Evolutionary conservation across 2,888 invertebrate genomes (phyloP).

Genomic region (Galeruca laticollis): DNA sequence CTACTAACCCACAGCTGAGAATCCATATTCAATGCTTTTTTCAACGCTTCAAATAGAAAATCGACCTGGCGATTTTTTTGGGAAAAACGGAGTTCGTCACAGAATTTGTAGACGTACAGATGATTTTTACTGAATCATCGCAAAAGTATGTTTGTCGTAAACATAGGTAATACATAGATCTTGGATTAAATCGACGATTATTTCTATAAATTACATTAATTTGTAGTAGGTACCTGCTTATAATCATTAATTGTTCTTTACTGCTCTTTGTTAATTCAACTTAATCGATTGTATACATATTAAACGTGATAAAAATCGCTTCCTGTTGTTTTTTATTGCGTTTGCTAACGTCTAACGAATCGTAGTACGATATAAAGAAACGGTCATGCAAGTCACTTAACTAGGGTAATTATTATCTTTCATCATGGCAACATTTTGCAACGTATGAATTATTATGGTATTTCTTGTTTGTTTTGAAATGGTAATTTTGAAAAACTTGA

Average conservation of each 20-base stretch:
- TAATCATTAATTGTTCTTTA: background rate
- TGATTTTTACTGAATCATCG: no score
- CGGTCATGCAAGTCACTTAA: background rate
- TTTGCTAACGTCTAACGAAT: conserved; percentile 5
- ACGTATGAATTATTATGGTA: background rate
- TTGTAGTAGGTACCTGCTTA: background rate
- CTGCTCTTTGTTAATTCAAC: background rate
- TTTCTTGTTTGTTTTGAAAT: background rate
- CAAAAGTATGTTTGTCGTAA: no score
- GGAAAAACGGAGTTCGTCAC: no score
- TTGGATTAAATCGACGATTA: no score
- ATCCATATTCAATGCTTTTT: no score
- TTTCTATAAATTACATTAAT: background rate
- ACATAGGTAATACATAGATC: no score
- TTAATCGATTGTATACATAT: conserved; percentile 9
- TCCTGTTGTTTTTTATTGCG: background rate
- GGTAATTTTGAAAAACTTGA: background rate
- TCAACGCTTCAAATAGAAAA: no score
- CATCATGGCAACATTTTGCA: background rate
- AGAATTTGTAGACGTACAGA: no score
- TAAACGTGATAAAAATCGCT: conserved; percentile 12
- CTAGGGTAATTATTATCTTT: conserved; percentile 11
- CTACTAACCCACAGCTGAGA: no score
- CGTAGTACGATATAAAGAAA: conserved; percentile 1
- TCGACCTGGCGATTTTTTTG: no score